Evolutionary conservation across 2,113 vertebrate genomes (phyloP), one percentile per base, ranked within the genome.

Genomic region (Datnioides undecimradiatus): DNA sequence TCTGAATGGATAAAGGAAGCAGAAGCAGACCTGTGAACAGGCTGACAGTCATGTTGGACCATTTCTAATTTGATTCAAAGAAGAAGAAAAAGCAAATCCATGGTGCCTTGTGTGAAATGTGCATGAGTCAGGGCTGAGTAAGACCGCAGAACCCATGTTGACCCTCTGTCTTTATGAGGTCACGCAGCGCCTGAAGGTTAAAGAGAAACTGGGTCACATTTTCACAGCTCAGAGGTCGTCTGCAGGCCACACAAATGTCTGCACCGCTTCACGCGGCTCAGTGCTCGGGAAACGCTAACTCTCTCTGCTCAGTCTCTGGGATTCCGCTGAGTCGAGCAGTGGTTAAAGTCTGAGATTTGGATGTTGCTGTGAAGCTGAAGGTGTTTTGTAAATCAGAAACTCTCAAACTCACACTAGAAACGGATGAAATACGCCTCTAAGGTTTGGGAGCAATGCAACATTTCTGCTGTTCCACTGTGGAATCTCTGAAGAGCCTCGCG

Each of bases 151-250:
- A 57, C 71, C 19, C 57, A 4, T 0, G 31, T 1, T 89, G 83
- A 88, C 90, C 90, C 65, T 70, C 43, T 21, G 60, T 71, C 76
- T 79, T 41, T 1, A 43, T 2, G 76, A 83, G 87, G 88, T 87
- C 90, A 88, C 3, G 3, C 70, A 27, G 38, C 2, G 88, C 88
- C 90, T 77, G 82, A 88, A 88, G 87, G 76, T 81, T 78, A 57
- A 69, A 83, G 73, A 57, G 79, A 78, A 87, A 88, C 33, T 88
- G 84, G 86, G 83, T 87, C 87, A 82, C 76, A 80, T 74, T 79
- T 87, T 89, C 40, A 63, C 73, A 31, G 65, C 77, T 38, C 83
- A 57, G 73, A 80, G 87, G 85, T 82, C 80, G 46, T 69, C 51
- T 68, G 65, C n/a, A 16, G 80, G 80, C 58, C 90, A 85, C 71